A percentile compares a stretch with the other conserved stretches of the same genome.
Evolutionary conservation across 2,113 vertebrate species (phyloP).

Genomic region (Dryoscopus gambensis): DNA sequence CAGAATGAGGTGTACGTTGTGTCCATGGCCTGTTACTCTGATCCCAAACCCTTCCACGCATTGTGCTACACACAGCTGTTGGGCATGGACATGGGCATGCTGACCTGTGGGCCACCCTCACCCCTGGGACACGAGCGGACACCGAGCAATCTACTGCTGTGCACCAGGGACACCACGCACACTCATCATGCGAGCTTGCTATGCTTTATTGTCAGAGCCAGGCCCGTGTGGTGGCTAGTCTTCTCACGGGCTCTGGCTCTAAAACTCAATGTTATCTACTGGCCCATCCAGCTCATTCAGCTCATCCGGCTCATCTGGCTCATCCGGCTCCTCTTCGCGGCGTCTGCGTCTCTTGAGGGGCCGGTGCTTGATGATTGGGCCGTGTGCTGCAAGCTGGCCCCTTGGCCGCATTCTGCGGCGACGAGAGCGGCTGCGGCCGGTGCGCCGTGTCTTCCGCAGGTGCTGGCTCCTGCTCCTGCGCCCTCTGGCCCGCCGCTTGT

Average conservation of each 20-base stretch:
- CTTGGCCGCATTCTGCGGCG: neutral
- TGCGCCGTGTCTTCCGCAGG: neutral
- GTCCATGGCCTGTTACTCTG: neutral
- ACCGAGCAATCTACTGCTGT: accelerated
- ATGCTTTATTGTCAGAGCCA: neutral
- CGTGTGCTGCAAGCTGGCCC: accelerated
- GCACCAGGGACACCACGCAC: neutral
- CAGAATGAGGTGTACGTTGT: no score
- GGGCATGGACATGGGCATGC: no score
- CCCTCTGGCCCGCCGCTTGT: neutral
- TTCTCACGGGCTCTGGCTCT: neutral
- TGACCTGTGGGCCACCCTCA: neutral
- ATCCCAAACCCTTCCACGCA: neutral
- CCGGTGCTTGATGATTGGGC: neutral
- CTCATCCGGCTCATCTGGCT: neutral
- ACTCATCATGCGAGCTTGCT: neutral
- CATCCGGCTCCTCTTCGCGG: accelerated
- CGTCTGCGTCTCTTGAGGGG: neutral
- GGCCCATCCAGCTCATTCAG: neutral
- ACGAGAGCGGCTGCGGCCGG: neutral
- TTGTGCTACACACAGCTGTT: neutral
- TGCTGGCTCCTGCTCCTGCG: neutral
- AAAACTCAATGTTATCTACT: accelerated
- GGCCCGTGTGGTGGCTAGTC: accelerated
- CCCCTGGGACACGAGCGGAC: accelerated